phyloP scores from a whole-genome alignment of 2,888 invertebrate species.

The Callyntrura sp. region DNA sequence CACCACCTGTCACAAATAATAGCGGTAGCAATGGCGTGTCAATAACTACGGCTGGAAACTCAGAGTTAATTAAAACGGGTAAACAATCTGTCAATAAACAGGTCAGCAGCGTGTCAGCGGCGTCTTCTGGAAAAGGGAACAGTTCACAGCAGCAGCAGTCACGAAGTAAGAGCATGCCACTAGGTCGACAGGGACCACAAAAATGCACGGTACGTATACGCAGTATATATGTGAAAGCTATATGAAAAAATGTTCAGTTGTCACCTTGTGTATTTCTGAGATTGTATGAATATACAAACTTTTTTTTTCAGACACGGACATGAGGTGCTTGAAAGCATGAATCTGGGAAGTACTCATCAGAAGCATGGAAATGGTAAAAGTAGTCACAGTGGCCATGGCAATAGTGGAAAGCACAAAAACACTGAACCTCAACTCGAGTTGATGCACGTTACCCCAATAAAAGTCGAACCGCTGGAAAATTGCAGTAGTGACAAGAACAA shows the following conservation, averaged over 20 bases:
- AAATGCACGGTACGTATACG: conserved; percentile 92
- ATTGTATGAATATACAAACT: neutral
- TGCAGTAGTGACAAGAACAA: neutral
- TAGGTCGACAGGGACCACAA: conserved; percentile 95
- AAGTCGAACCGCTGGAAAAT: conserved; percentile 44
- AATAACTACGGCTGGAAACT: conserved; percentile 25
- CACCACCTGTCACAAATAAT: neutral
- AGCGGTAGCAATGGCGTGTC: neutral
- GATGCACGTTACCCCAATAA: conserved; percentile 47
- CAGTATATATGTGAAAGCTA: too few relatives aligned
- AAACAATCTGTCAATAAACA: neutral
- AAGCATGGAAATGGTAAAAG: conserved; percentile 60
- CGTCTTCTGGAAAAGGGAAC: conserved; percentile 12
- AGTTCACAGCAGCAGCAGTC: conserved; percentile 84
- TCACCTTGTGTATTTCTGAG: too few relatives aligned
- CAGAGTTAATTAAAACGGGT: neutral
- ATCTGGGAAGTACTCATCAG: conserved; percentile 46
- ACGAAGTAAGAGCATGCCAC: conserved; percentile 94
- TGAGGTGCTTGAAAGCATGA: conserved; percentile 72
- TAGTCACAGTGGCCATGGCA: conserved; percentile 33
- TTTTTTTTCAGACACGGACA: conserved; percentile 89
- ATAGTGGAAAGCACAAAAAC: neutral
- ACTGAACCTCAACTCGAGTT: conserved; percentile 55
- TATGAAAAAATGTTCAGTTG: too few relatives aligned
- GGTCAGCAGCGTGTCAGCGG: conserved; percentile 26